phyloP scores from a whole-genome alignment of 2,113 vertebrate genomes.

The Herpetotheres cachinnans region DNA sequence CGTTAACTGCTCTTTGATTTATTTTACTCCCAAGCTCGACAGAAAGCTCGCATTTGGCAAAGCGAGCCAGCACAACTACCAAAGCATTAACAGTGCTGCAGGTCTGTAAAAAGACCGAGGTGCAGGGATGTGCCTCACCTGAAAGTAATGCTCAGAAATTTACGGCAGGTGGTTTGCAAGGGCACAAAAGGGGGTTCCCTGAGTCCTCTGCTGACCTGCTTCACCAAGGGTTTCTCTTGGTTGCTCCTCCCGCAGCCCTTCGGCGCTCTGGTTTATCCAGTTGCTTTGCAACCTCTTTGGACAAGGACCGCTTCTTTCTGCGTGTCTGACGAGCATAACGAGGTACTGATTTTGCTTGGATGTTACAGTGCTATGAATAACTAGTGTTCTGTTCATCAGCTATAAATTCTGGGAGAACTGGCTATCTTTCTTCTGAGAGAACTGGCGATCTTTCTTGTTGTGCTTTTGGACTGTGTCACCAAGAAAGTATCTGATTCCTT shows the following conservation, averaged over 20 bases:
- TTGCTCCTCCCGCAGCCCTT: fast-evolving
- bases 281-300: background rate
- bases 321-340: background rate
- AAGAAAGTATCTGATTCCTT: background rate
- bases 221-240: background rate
- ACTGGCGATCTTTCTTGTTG: background rate
- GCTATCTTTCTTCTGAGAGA: background rate
- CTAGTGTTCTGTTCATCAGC: background rate
- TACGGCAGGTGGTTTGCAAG: background rate
- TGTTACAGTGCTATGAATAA: background rate
- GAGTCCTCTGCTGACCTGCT: background rate
- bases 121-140: background rate
- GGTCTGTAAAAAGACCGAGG: background rate
- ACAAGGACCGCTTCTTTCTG: background rate
- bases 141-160: background rate
- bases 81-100: background rate
- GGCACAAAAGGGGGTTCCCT: background rate
- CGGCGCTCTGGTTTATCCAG: background rate
- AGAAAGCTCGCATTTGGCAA: background rate
- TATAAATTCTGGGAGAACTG: background rate
- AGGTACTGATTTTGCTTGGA: background rate
- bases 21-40: background rate
- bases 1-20: background rate
- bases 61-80: background rate
- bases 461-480: background rate